Percentiles rank a stretch among this genome's conserved stretches.
Conservation (phyloP, 2,888 invertebrate species). For the Sphaerophoria taeniata region DNA sequence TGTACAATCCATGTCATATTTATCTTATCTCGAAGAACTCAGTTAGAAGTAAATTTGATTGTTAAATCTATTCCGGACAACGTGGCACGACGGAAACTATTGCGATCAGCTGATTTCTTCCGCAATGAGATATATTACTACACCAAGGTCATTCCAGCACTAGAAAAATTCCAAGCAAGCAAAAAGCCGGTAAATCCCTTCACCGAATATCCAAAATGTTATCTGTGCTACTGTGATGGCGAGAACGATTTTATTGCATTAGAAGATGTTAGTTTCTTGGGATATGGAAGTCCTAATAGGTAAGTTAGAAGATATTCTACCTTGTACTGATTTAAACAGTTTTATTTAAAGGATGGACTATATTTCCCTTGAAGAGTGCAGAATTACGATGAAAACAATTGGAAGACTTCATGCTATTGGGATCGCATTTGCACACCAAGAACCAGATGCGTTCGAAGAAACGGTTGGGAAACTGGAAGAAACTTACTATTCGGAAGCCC, state of each 20-base stretch:
- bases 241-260: constrained; percentile 84
- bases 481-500: constrained; percentile 85
- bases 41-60: constrained; percentile 84
- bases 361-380: constrained; percentile 84
- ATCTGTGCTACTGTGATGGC: constrained; percentile 84
- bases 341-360: constrained; percentile 82
- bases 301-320: constrained; percentile 53
- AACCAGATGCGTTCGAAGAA: constrained; percentile 83
- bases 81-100: constrained; percentile 86
- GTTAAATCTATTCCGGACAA: constrained; percentile 88
- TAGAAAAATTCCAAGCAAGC: constrained; percentile 79
- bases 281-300: constrained; percentile 83
- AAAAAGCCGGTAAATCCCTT: constrained; percentile 83
- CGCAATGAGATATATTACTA: constrained; percentile 89
- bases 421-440: constrained; percentile 85
- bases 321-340: not conserved
- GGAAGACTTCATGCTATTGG: constrained; percentile 86
- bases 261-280: constrained; percentile 84
- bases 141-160: constrained; percentile 80
- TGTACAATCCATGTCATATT: too few relatives aligned
- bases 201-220: constrained; percentile 83
- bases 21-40: constrained; percentile 38
- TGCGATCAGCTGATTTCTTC: constrained; percentile 87
- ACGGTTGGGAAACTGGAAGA: constrained; percentile 83
- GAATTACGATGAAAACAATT: constrained; percentile 83